Evolutionary conservation across 2,888 invertebrate species (phyloP).

Genomic region (Acanthoscelides obtectus): DNA sequence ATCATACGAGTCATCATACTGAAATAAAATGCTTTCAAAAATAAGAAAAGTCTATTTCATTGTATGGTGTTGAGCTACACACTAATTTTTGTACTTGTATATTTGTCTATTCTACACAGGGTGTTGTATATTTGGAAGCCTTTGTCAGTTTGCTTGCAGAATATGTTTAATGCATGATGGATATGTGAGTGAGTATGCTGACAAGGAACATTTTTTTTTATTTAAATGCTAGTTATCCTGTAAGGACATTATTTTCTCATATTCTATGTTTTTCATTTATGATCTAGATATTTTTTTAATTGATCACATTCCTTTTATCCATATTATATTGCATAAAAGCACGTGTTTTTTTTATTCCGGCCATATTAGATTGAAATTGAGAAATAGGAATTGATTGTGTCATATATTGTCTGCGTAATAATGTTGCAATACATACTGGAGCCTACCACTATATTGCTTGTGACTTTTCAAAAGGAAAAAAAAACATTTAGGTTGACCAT

Average conservation of each 20-base stretch:
- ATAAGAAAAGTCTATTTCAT: not conserved
- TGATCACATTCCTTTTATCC: not conserved
- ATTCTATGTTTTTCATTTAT: not conserved
- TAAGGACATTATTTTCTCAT: not conserved
- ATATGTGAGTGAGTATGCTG: not conserved
- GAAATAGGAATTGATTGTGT: too few relatives aligned
- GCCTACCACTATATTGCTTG: too few relatives aligned
- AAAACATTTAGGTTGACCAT: too few relatives aligned
- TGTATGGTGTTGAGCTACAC: not conserved
- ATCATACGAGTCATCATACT: not conserved
- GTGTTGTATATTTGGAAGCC: not conserved
- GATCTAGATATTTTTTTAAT: not conserved
- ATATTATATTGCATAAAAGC: not conserved
- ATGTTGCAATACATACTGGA: too few relatives aligned
- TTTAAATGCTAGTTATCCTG: not conserved
- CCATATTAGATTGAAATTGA: too few relatives aligned
- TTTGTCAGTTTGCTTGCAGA: not conserved
- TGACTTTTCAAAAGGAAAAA: too few relatives aligned
- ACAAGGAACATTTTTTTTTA: not conserved
- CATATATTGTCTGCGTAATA: too few relatives aligned
- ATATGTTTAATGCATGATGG: not conserved
- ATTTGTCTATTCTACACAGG: not conserved
- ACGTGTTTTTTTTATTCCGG: too few relatives aligned
- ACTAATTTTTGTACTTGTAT: not conserved
- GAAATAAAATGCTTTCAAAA: not conserved